Evolutionary conservation across 92 coral and sea anemone species (phyloP), one percentile per base, ranked within the genome.

Genomic region (Bergia sp.): DNA sequence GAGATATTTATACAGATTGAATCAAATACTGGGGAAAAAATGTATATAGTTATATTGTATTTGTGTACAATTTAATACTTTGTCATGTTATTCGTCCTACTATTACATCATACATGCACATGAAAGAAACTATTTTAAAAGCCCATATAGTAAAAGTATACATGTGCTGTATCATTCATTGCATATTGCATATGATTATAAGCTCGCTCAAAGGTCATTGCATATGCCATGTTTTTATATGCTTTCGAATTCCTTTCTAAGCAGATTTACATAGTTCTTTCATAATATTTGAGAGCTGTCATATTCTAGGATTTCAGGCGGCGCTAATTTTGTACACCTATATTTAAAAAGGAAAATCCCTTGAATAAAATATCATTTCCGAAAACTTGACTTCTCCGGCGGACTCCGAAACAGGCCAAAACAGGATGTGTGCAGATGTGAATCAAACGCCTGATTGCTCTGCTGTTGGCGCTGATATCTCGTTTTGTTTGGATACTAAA

Each of bases 391-490:
- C 69, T 61, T 10, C 64, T 4, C 39, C 21, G 44, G n/a, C 69
- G 29, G 7, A 55, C 13, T 36, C 37, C n/a, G 72, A 81, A 23
- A 15, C 49, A 37, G 72, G 18, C 23, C 15, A 2, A 49, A 72
- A 69, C 78, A 29, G 79, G 67, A 69, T 84, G 78, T 69, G 66
- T 61, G 45, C 78, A 84, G 47, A 82, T 82, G 76, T 41, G 76
- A 55, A 23, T 36, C 2, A 3, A 3, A 3, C 9, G 39, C 55
- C 65, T 65, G 65, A 65, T 21, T 11, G 77, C 39, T 44, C 21
- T 82, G n/a, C 42, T 67, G 38, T 83, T 83, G 77, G 69, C 84
- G 29, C 77, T 45, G 87, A 83, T 83, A 83, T 42, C 36, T 72
- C 23, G 41, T 16, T 36, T 82, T 82, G 74, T 37, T 81, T 82